A percentile compares a stretch with the other conserved stretches of the same genome.
Conservation (phyloP, 2,888 invertebrate species). For the Thecophora atra region DNA sequence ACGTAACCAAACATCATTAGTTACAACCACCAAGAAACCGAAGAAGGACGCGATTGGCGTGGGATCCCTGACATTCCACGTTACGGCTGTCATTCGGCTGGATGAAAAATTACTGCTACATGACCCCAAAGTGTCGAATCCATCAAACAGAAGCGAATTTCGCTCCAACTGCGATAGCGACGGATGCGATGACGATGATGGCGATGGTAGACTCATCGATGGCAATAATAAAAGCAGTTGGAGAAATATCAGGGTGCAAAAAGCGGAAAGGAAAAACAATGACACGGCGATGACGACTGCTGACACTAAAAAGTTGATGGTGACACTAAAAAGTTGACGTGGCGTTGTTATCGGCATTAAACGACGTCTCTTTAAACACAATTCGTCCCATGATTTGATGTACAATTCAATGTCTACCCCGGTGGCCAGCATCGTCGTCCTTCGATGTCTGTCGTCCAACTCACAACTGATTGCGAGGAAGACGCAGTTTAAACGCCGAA, state of each 20-base stretch:
- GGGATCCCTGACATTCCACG: neutral
- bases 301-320: slow-evolving; percentile 6
- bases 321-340: no score
- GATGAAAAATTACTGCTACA: slow-evolving; percentile 60
- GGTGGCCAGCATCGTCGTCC: neutral
- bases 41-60: neutral
- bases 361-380: slow-evolving; percentile 3
- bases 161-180: neutral
- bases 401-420: slow-evolving; percentile 27
- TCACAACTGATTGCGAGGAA: neutral
- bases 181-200: neutral
- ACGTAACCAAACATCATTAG: slow-evolving; percentile 61
- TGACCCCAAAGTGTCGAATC: slow-evolving; percentile 60
- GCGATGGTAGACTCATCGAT: neutral
- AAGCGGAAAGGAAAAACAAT: neutral
- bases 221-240: neutral
- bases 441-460: neutral
- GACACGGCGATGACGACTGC: neutral
- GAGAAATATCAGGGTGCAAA: neutral
- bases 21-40: slow-evolving; percentile 55
- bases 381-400: slow-evolving; percentile 25
- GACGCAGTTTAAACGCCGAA: neutral
- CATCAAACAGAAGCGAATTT: slow-evolving; percentile 55
- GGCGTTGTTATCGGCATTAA: neutral
- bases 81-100: slow-evolving; percentile 38